Percentiles rank a stretch among this genome's conserved stretches.
Conservation (phyloP, 2,113 vertebrate species). For the Elgaria multicarinata region DNA sequence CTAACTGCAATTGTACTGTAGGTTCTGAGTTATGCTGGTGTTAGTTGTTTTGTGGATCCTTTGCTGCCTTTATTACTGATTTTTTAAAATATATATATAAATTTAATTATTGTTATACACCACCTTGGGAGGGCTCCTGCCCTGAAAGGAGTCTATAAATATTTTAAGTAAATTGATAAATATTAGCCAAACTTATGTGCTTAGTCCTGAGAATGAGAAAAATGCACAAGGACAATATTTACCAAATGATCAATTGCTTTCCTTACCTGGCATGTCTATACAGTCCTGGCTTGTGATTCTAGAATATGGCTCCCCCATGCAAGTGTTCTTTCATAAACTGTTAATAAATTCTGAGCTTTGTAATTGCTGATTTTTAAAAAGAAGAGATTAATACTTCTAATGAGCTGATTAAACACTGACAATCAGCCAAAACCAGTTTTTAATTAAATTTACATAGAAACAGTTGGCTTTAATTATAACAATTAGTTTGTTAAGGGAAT, state of each 20-base stretch:
- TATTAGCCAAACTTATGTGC: not conserved
- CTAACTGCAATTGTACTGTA: too few species aligned
- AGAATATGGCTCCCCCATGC: not conserved
- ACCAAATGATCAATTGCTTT: not conserved
- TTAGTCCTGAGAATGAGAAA: not conserved
- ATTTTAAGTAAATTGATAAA: too few species aligned
- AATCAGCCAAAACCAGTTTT: slow-evolving; percentile 52
- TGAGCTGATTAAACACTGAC: slow-evolving; percentile 62
- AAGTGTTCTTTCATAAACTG: not conserved
- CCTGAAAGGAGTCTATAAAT: too few species aligned
- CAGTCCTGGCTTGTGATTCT: accelerated
- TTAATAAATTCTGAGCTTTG: not conserved
- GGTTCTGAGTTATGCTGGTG: too few species aligned
- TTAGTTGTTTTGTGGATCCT: too few species aligned
- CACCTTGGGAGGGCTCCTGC: too few species aligned
- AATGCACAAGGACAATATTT: not conserved
- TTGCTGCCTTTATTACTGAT: too few species aligned
- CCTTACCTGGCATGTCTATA: not conserved
- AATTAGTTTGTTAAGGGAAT: slow-evolving; percentile 48
- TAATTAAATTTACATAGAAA: slow-evolving; percentile 69
- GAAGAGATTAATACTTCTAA: slow-evolving; percentile 51
- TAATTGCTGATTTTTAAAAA: slow-evolving; percentile 24
- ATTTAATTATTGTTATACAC: too few species aligned
- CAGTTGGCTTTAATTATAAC: slow-evolving; percentile 50
- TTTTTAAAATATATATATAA: too few species aligned